These are phyloP conservation scores for Eupithecia abbreviata DNA, from an alignment of 2,888 invertebrate species.

Conservation along the genomic window DNA sequence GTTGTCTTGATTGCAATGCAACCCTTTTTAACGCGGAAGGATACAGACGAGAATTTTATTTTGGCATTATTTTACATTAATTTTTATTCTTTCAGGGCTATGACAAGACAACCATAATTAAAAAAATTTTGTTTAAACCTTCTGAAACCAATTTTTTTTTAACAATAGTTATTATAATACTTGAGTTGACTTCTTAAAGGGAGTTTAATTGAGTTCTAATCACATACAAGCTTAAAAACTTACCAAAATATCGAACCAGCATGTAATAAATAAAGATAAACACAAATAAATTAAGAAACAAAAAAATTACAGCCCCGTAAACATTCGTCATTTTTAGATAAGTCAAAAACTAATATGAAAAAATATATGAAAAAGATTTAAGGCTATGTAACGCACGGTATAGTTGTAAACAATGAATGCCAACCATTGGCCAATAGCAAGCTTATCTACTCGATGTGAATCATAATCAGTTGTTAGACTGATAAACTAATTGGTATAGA, in stretches of 20 bases:
- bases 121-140: too few relatives aligned
- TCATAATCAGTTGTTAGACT: not conserved
- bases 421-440: not conserved
- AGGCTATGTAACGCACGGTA: conserved; percentile 3
- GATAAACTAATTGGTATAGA: not conserved
- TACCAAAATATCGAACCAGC: conserved; percentile 64
- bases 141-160: too few relatives aligned
- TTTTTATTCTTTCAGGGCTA: too few relatives aligned
- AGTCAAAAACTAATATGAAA: not conserved
- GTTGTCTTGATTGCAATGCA: too few relatives aligned
- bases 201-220: not conserved
- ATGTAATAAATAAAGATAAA: conserved; percentile 67
- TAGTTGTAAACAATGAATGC: conserved; percentile 11
- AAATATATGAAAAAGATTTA: conserved; percentile 9
- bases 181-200: not conserved
- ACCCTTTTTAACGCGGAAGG: too few relatives aligned
- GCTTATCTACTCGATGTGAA: not conserved
- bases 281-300: conserved; percentile 60
- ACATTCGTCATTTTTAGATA: conserved; percentile 55
- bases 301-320: conserved; percentile 57
- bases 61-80: too few relatives aligned
- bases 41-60: too few relatives aligned
- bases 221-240: conserved; percentile 47
- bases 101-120: too few relatives aligned
- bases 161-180: too few relatives aligned